Conservation (phyloP, 1,140 invertebrate species). For the Eubasilissa regina region DNA sequence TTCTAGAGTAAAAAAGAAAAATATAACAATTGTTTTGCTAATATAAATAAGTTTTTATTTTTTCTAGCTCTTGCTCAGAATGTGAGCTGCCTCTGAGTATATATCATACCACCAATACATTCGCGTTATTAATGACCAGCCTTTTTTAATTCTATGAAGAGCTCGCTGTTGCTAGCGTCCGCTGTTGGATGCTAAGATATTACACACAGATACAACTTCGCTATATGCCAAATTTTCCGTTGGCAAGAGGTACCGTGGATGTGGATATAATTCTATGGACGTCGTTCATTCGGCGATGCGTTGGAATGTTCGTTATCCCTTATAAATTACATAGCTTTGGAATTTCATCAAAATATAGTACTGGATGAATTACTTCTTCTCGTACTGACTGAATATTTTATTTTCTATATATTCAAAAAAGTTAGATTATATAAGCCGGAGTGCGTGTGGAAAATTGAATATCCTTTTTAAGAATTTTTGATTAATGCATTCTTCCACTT, state of each 20-base stretch:
- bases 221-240: conserved; percentile 29
- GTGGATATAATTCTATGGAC: not conserved
- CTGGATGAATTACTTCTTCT: no score
- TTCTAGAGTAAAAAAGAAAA: no score
- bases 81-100: not conserved
- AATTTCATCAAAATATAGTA: no score
- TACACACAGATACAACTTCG: not conserved
- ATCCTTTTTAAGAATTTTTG: no score
- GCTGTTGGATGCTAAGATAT: conserved; percentile 11
- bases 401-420: no score
- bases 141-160: conserved; percentile 31
- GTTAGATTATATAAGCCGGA: no score
- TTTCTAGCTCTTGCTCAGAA: no score
- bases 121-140: not conserved
- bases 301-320: not conserved
- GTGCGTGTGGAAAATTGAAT: no score
- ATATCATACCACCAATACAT: conserved; percentile 26
- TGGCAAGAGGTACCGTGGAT: not conserved
- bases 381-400: no score
- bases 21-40: no score
- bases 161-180: conserved; percentile 21
- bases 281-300: not conserved
- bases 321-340: not conserved
- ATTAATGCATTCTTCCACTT: no score
- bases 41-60: no score